Conservation (phyloP, 2,797 vertebrate species). For the Arnoldichthys spilopterus region DNA sequence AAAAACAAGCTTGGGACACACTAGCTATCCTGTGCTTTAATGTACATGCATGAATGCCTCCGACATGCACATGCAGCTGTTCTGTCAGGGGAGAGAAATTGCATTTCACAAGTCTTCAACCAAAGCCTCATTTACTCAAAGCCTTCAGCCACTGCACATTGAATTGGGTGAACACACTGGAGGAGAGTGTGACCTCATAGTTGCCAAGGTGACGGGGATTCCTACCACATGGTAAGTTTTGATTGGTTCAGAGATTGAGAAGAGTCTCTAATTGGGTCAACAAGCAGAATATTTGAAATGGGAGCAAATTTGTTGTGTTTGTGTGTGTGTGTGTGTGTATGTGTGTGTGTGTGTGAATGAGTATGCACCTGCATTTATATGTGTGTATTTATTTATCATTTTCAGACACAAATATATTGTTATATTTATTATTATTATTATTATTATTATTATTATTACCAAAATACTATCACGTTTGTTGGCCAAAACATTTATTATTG, state of each 20-base stretch:
- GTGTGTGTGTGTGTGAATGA: neutral
- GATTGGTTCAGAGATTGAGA: constrained; percentile 39
- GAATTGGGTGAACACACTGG: neutral
- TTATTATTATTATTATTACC: too few species aligned
- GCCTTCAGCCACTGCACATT: constrained; percentile 7
- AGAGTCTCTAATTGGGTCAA: constrained; percentile 50
- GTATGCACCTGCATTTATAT: too few species aligned
- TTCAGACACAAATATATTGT: too few species aligned
- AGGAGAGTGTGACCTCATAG: constrained; percentile 49
- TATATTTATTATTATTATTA: too few species aligned
- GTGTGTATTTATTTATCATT: too few species aligned
- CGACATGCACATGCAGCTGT: constrained; percentile 46
- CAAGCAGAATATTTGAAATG: constrained; percentile 21
- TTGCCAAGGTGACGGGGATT: constrained; percentile 57
- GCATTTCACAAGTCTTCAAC: constrained; percentile 30
- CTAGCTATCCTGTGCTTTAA: neutral
- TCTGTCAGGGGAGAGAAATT: constrained; percentile 43
- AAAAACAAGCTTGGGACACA: neutral
- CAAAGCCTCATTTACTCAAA: neutral
- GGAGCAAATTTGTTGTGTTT: neutral
- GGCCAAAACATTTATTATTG: too few species aligned
- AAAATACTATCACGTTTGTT: too few species aligned
- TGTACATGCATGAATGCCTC: constrained; percentile 45
- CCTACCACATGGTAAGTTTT: constrained; percentile 39
- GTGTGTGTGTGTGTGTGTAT: neutral